A percentile compares a stretch with the other conserved stretches of the same genome.
These are phyloP conservation scores for Aphodius granarius DNA, from an alignment of 2,888 invertebrate species.

Conservation along the genomic window DNA sequence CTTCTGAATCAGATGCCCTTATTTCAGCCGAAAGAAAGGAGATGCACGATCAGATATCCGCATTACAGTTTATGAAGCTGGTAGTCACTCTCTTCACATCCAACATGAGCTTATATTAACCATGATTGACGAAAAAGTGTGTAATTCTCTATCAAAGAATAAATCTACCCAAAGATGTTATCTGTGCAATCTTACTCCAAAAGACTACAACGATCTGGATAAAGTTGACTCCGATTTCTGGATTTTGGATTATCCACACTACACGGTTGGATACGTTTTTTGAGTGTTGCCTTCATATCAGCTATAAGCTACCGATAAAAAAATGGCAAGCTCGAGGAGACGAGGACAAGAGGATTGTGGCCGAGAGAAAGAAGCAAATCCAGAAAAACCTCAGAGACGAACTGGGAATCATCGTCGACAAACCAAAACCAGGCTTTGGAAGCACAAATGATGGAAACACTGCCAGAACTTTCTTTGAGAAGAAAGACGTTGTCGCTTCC, in stretches of 20 bases:
- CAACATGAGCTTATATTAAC: slow-evolving; percentile 31
- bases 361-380: background rate
- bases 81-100: slow-evolving; percentile 24
- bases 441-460: slow-evolving; percentile 37
- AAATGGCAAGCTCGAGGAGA: slow-evolving; percentile 43
- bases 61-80: slow-evolving; percentile 16
- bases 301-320: slow-evolving; percentile 41
- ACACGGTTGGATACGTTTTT: slow-evolving; percentile 43
- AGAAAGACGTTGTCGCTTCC: too few species aligned
- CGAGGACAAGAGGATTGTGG: slow-evolving; percentile 23
- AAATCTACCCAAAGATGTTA: slow-evolving; percentile 20
- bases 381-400: slow-evolving; percentile 24
- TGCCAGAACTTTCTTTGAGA: slow-evolving; percentile 36
- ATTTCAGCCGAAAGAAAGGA: slow-evolving; percentile 28
- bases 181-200: slow-evolving; percentile 31
- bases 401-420: slow-evolving; percentile 35
- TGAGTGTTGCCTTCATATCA: slow-evolving; percentile 41
- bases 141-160: slow-evolving; percentile 27
- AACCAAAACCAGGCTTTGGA: slow-evolving; percentile 35
- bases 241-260: slow-evolving; percentile 37
- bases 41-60: slow-evolving; percentile 28
- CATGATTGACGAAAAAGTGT: slow-evolving; percentile 38
- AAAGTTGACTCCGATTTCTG: slow-evolving; percentile 20
- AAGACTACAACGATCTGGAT: slow-evolving; percentile 33
- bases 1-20: slow-evolving; percentile 37